Evolutionary conservation across 2,797 vertebrate genomes (phyloP).

Genomic region (Choloepus didactylus): DNA sequence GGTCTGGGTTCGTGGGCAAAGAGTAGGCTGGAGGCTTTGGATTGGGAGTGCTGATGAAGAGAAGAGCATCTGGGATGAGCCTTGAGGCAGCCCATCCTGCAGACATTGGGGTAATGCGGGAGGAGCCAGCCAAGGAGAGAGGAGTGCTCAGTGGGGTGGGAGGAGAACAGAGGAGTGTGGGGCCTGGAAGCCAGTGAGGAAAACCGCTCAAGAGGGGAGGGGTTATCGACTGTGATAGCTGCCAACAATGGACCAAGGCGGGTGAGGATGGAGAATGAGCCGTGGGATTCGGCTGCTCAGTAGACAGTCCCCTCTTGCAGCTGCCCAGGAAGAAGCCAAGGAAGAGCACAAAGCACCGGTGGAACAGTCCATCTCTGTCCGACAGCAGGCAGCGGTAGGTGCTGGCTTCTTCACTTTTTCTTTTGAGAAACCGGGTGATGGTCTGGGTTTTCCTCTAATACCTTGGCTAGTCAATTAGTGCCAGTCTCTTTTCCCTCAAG

Average conservation of each 20-base stretch:
- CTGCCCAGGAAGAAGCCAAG: constrained; percentile 88
- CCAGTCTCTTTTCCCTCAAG: not conserved
- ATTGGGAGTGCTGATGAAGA: rapidly evolving
- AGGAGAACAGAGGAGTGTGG: not conserved
- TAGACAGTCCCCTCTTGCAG: constrained; percentile 81
- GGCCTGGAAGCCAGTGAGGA: not conserved
- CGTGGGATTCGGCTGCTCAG: not conserved
- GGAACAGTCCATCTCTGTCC: constrained; percentile 90
- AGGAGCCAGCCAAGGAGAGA: not conserved
- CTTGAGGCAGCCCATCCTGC: not conserved
- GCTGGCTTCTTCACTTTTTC: not conserved
- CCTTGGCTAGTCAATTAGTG: not conserved
- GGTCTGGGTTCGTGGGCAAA: not conserved
- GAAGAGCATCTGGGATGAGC: not conserved
- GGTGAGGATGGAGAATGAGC: not conserved
- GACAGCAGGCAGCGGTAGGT: constrained; percentile 94
- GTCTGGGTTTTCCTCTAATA: not conserved
- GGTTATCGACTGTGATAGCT: rapidly evolving
- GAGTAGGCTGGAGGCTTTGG: not conserved
- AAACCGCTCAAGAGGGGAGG: not conserved
- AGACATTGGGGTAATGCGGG: not conserved
- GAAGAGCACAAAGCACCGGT: constrained; percentile 87
- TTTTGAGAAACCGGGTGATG: not conserved
- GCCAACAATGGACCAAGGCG: rapidly evolving
- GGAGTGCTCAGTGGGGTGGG: not conserved